phyloP scores from a whole-genome alignment of 2,113 vertebrate genomes.

The Smithornis capensis region DNA sequence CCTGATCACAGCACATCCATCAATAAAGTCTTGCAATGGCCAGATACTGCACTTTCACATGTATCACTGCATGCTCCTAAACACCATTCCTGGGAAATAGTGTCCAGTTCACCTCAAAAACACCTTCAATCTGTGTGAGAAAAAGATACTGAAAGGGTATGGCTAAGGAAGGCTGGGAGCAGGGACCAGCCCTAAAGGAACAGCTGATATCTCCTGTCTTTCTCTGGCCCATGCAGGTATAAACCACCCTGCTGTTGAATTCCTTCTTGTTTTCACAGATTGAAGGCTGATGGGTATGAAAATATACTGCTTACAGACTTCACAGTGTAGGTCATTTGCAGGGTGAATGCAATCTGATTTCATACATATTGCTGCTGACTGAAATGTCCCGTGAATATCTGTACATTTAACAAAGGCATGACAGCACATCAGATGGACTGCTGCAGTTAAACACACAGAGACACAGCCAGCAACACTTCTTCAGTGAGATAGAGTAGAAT shows the following conservation, averaged over 20 bases:
- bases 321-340: neutral
- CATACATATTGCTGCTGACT: neutral
- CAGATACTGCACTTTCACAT: neutral
- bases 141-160: neutral
- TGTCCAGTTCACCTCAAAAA: neutral
- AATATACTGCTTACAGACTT: neutral
- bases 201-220: neutral
- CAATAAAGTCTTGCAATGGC: accelerated
- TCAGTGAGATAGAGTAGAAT: neutral
- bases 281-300: neutral
- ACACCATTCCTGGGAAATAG: neutral
- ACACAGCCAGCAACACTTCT: neutral
- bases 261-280: neutral
- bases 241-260: neutral
- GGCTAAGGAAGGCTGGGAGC: neutral
- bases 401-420: neutral
- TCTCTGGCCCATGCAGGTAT: neutral
- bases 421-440: neutral
- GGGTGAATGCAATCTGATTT: neutral
- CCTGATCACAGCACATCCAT: neutral
- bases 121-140: neutral
- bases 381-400: neutral
- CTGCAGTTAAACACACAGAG: neutral
- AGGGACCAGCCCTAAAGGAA: neutral
- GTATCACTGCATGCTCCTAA: neutral